Conservation (phyloP, 2,113 vertebrate genomes). For the Coturnix japonica region DNA sequence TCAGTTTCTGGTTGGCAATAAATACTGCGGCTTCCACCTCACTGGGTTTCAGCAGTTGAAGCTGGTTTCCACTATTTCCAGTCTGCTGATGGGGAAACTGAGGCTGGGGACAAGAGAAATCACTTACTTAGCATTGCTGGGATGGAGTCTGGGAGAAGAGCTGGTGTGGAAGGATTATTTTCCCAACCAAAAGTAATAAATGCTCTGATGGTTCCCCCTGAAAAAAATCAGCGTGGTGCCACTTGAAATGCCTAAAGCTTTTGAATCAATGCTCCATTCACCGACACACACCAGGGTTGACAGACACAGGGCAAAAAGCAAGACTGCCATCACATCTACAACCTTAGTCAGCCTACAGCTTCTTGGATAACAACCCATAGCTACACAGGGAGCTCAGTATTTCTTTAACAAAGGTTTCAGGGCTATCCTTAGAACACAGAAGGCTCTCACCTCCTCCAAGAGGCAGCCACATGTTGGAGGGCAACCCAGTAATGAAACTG, state of each 20-base stretch:
- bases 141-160: accelerated
- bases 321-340: not conserved
- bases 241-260: not conserved
- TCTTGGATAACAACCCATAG: not conserved
- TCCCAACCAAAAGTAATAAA: not conserved
- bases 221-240: not conserved
- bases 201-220: accelerated
- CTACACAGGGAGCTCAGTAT: not conserved
- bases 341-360: not conserved
- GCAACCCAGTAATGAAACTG: not conserved
- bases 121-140: not conserved
- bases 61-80: accelerated
- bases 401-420: not conserved
- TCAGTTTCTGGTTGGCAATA: not conserved
- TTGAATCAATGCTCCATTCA: not conserved
- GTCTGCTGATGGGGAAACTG: not conserved
- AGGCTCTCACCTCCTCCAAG: accelerated
- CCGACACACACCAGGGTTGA: not conserved
- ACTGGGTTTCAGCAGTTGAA: not conserved
- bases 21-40: not conserved
- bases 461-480: not conserved
- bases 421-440: not conserved
- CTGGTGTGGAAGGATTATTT: not conserved
- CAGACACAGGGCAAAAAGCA: not conserved
- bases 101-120: not conserved